Base-by-base conservation (phyloP, 2,888 invertebrate species). In the Erebia epiphron region DNA sequence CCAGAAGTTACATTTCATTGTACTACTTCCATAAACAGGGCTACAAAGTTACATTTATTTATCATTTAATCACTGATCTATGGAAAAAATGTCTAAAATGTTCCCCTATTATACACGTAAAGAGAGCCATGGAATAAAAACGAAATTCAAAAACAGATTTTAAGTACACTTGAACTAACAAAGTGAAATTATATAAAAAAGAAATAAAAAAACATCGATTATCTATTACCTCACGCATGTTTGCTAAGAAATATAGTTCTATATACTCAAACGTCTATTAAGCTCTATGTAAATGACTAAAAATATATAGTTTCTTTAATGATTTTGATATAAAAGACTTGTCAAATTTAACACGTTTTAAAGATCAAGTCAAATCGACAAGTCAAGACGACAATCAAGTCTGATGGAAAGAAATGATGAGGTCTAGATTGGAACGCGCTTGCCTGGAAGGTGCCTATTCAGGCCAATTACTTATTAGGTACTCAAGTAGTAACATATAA, bases 121-220 rank as follows among this genome's bases (percentile, higher is more conserved):
- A 86, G 86, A 86, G 86, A 86, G 86, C 85, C 79, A 82, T 77
- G 73, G 80, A 80, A 77, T 77, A 68, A 75, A 75, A 74, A 77
- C 73, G 76, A 75, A 75, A 80, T 79, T 79, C 77, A 75, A 79
- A 75, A 79, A 78, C 79, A 73, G 68, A 75, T 75, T 67, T 88
- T 89, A 89, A 89, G 88, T 89, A 89, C 87, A 83, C 80, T 79
- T 79, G 70, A 75, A 79, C 79, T 79, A 58, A 67, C 49, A 49
- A 65, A 67, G 49, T 49, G 46, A 13, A 65, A 58, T 67, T 57
- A 26, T 80, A 80, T 74, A 79, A 79, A 80, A 79, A 79, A 72
- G 73, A 75, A 75, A 75, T 71, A 77, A 73, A 76, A 78, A 76
- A 71, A 72, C 69, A 71, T 69, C 71, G 60, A 77, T 70, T 65